Conservation (phyloP, 2,888 invertebrate species). For the Antheraea assamensis region DNA sequence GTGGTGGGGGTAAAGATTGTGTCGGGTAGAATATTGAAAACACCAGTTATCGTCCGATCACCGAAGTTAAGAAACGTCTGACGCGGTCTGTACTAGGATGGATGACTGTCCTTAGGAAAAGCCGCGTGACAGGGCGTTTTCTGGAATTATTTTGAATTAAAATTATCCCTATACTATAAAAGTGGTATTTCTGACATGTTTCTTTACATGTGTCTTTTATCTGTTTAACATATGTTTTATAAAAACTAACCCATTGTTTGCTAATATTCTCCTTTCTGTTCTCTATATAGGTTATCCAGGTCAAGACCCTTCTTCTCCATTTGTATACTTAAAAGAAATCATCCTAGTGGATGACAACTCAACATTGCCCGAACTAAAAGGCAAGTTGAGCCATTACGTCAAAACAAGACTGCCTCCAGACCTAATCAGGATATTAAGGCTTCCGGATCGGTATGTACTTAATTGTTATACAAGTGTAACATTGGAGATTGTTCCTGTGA, state of each 20-base stretch:
- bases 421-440: slow-evolving; percentile 84
- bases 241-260: neutral
- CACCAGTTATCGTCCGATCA: no score
- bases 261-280: neutral
- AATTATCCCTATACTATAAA: no score
- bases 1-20: no score
- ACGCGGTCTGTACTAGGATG: no score
- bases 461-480: slow-evolving; percentile 51
- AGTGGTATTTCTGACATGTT: no score
- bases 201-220: no score
- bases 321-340: slow-evolving; percentile 90
- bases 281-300: slow-evolving; percentile 61
- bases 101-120: no score
- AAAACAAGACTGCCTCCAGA: slow-evolving; percentile 85
- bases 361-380: slow-evolving; percentile 87
- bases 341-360: slow-evolving; percentile 98
- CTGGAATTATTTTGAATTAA: no score
- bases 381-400: slow-evolving; percentile 90
- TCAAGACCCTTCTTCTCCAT: slow-evolving; percentile 66
- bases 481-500: neutral
- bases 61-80: no score
- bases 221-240: neutral
- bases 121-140: no score
- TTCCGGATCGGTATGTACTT: slow-evolving; percentile 86
- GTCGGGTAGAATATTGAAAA: no score